Conservation (phyloP, 2,888 invertebrate species). For the Adelphocoris suturalis region DNA sequence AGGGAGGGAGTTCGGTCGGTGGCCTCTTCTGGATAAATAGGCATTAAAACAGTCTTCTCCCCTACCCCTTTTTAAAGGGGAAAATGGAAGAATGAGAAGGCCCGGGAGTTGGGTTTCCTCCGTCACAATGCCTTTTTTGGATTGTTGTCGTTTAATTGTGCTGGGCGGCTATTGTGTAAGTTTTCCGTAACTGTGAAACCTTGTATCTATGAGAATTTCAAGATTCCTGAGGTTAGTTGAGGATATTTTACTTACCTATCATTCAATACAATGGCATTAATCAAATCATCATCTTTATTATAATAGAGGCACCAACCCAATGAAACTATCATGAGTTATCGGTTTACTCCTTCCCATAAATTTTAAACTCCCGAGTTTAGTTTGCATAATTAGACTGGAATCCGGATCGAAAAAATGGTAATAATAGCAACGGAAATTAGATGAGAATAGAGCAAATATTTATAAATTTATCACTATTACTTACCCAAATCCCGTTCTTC, state of each 20-base stretch:
- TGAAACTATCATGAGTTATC: too few relatives aligned
- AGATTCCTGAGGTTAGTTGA: not conserved
- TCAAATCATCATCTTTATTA: too few relatives aligned
- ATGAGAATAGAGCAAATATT: too few relatives aligned
- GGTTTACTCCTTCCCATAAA: too few relatives aligned
- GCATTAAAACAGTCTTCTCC: conserved; percentile 40
- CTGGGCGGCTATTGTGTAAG: not conserved
- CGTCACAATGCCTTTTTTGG: conserved; percentile 8
- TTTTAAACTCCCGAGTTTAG: too few relatives aligned
- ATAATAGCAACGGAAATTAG: too few relatives aligned
- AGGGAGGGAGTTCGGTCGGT: not conserved
- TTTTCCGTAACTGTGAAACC: not conserved
- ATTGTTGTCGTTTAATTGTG: conserved; percentile 29
- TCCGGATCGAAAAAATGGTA: too few relatives aligned
- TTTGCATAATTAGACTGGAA: too few relatives aligned
- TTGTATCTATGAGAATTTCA: not conserved
- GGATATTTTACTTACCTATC: not conserved
- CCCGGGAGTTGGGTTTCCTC: conserved; percentile 19
- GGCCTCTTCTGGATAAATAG: conserved; percentile 43
- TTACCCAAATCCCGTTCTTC: too few relatives aligned
- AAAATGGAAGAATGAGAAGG: not conserved
- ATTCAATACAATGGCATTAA: too few relatives aligned
- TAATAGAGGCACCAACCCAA: too few relatives aligned
- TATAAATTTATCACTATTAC: too few relatives aligned
- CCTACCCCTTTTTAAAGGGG: not conserved